Base-by-base conservation (phyloP, 2,888 invertebrate species). In the Anodontia alba region DNA sequence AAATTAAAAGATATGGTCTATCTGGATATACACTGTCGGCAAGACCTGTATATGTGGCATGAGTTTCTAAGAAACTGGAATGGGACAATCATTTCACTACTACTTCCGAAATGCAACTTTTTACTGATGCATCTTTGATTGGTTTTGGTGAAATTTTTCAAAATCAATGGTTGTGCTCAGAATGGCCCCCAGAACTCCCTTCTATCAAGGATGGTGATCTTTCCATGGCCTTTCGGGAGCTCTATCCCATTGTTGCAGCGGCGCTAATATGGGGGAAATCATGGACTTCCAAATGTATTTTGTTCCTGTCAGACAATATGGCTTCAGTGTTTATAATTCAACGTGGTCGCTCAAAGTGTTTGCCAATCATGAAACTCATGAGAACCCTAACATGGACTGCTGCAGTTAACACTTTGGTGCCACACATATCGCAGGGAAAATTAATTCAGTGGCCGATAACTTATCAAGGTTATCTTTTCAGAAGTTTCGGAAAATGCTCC, bases 241-340 rank as follows among this genome's bases (percentile, higher is more conserved):
- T 51, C 20, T 15, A 68, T 67, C 80, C 83, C 15, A 78, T 83
- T 26, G 83, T 83, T 0, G 80, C 66, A 20, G 74, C 80, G n/a
- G 38, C 74, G 42, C 29, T 77, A 1, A 17, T 78, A 26, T 80
- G 77, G 77, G 72, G 75, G 3, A 51, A n/a, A n/a, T n/a, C n/a
- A n/a, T n/a, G n/a, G n/a, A n/a, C n/a, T n/a, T n/a, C n/a, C n/a
- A n/a, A n/a, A n/a, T n/a, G n/a, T n/a, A n/a, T n/a, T n/a, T n/a
- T n/a, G n/a, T n/a, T n/a, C n/a, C n/a, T n/a, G 26, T 79, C 76
- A 62, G 81, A 81, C 66, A 81, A 81, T 43, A 31, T 17, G 8
- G 78, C 78, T n/a, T n/a, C n/a, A n/a, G n/a, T n/a, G n/a, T n/a
- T n/a, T n/a, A n/a, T n/a, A n/a, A n/a, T n/a, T n/a, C n/a, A n/a